Percentiles rank a stretch among this genome's conserved stretches.
These are phyloP conservation scores for Callospermophilus lateralis DNA, from an alignment of 2,113 vertebrate species.

Conservation along the genomic window DNA sequence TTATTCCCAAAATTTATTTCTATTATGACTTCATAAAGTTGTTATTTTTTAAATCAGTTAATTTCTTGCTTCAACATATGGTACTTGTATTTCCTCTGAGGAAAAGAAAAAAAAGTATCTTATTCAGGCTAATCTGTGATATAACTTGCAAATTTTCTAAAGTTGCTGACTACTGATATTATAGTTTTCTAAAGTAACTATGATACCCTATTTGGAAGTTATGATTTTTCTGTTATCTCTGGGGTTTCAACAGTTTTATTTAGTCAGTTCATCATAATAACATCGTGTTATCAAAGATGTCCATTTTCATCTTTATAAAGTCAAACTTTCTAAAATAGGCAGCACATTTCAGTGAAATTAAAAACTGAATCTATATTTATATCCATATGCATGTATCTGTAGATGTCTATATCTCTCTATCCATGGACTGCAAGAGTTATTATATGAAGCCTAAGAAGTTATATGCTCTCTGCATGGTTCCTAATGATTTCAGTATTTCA, in stretches of 20 bases:
- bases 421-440: not conserved
- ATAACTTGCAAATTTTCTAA: conserved; percentile 51
- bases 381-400: not conserved
- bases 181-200: not conserved
- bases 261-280: conserved; percentile 44
- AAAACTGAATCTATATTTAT: not conserved
- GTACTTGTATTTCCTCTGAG: not conserved
- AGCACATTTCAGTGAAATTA: not conserved
- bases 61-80: conserved; percentile 25
- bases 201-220: conserved; percentile 50
- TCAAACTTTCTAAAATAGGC: not conserved
- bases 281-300: not conserved
- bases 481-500: not conserved
- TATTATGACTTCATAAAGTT: conserved; percentile 11
- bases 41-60: conserved; percentile 14
- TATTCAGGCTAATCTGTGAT: not conserved
- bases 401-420: not conserved
- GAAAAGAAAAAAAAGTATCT: not conserved
- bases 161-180: conserved; percentile 46
- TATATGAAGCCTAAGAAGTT: not conserved
- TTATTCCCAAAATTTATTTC: not conserved
- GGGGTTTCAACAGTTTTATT: conserved; percentile 45
- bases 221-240: conserved; percentile 71
- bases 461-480: not conserved
- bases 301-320: conserved; percentile 70